Percentiles rank a stretch among this genome's conserved stretches.
These are phyloP conservation scores for Liparis tanakae DNA, from an alignment of 2,797 vertebrate species.

Conservation along the genomic window DNA sequence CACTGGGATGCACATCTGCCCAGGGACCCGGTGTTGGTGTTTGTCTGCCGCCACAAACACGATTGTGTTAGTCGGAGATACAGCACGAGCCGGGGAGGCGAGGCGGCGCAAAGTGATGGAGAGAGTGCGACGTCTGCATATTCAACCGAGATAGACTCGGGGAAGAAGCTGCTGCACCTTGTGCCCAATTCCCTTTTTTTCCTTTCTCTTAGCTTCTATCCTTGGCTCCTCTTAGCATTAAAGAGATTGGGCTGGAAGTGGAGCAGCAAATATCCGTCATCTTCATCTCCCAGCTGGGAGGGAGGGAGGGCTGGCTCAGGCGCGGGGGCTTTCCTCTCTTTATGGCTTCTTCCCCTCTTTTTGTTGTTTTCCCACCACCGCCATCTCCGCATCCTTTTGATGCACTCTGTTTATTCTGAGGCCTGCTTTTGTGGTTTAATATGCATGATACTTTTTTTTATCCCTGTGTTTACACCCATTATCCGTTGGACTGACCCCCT, in stretches of 20 bases:
- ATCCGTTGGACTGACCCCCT: slow-evolving; percentile 72
- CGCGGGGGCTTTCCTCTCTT: slow-evolving; percentile 75
- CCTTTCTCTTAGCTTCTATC: slow-evolving; percentile 70
- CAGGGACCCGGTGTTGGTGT: slow-evolving; percentile 75
- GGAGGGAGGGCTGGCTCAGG: slow-evolving; percentile 69
- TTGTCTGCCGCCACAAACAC: slow-evolving; percentile 72
- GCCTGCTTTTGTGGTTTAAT: slow-evolving; percentile 82
- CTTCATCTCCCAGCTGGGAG: slow-evolving; percentile 83
- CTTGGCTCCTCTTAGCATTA: slow-evolving; percentile 76
- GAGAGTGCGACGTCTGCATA: slow-evolving; percentile 68
- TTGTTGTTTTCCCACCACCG: slow-evolving; percentile 76
- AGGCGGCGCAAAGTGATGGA: slow-evolving; percentile 59
- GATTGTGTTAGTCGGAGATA: slow-evolving; percentile 66
- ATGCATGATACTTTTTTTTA: slow-evolving; percentile 83
- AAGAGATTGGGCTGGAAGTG: slow-evolving; percentile 81
- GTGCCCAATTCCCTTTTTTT: slow-evolving; percentile 59
- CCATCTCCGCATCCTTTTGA: slow-evolving; percentile 78
- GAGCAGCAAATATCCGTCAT: slow-evolving; percentile 82
- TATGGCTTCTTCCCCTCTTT: slow-evolving; percentile 76
- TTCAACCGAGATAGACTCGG: slow-evolving; percentile 74
- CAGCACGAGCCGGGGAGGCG: slow-evolving; percentile 56
- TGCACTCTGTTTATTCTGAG: slow-evolving; percentile 80
- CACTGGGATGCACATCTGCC: slow-evolving; percentile 76
- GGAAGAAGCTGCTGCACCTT: slow-evolving; percentile 60
- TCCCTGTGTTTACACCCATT: slow-evolving; percentile 82